These are phyloP conservation scores for Macrosiphum euphorbiae DNA, from an alignment of 2,888 invertebrate genomes.

Conservation along the genomic window DNA sequence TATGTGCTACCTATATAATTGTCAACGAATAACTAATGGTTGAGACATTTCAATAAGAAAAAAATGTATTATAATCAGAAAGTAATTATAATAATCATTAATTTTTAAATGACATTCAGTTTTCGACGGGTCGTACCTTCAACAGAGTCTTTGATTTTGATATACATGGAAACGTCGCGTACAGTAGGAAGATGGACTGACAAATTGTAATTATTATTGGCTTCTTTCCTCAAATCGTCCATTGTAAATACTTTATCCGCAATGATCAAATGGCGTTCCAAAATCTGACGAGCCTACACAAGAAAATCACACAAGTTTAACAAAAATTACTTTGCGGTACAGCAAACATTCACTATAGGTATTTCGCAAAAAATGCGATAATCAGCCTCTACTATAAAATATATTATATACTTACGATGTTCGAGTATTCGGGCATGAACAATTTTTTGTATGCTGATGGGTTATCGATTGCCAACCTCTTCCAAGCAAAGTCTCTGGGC, in stretches of 20 bases:
- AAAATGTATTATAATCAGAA: background rate
- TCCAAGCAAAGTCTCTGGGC: conserved; percentile 92
- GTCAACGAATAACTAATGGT: background rate
- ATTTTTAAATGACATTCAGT: background rate
- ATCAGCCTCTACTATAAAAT: background rate
- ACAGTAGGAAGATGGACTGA: conserved; percentile 72
- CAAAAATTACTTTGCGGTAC: background rate
- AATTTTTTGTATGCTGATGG: conserved; percentile 88
- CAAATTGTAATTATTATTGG: conserved; percentile 73
- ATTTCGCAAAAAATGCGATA: background rate
- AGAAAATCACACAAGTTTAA: background rate
- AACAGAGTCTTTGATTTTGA: conserved; percentile 32
- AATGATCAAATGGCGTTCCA: conserved; percentile 90
- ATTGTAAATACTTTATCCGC: conserved; percentile 83
- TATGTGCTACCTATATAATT: background rate
- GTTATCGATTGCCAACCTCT: conserved; percentile 79
- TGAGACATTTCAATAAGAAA: background rate
- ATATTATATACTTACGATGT: conserved; percentile 77
- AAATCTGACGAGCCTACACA: conserved; percentile 73
- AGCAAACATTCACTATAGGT: background rate
- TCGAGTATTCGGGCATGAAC: conserved; percentile 83
- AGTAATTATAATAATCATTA: background rate
- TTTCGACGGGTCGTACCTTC: conserved; percentile 16
- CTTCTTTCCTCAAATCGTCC: conserved; percentile 79
- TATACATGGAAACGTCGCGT: conserved; percentile 52